These are phyloP conservation scores for Temnothorax ravouxi DNA, from an alignment of 2,888 invertebrate genomes.

Conservation along the genomic window DNA sequence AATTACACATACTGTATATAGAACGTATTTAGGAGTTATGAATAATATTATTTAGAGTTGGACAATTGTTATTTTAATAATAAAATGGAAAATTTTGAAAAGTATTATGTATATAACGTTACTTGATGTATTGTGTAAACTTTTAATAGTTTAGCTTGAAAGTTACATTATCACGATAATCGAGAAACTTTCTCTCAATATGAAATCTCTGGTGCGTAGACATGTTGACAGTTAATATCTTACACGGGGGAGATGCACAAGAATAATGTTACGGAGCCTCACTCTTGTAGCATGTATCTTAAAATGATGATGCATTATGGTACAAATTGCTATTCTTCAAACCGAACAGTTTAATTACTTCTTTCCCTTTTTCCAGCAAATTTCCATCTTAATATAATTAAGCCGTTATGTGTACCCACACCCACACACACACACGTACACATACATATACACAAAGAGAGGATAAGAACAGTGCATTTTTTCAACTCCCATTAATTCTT, in stretches of 20 bases:
- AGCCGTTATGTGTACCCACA: neutral
- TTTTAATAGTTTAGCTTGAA: neutral
- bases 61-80: neutral
- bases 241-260: neutral
- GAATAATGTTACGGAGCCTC: neutral
- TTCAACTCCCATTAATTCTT: constrained; percentile 20
- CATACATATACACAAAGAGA: too few relatives aligned
- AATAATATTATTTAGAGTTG: neutral
- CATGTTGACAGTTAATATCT: neutral
- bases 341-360: constrained; percentile 39
- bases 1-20: neutral
- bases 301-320: neutral
- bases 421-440: too few relatives aligned
- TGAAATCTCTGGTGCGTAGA: neutral
- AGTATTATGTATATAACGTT: neutral
- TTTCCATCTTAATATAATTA: constrained; percentile 24
- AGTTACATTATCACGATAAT: neutral
- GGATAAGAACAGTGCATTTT: constrained; percentile 4
- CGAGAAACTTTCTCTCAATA: constrained; percentile 15
- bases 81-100: neutral
- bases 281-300: neutral
- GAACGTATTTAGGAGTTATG: neutral
- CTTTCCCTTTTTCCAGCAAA: neutral
- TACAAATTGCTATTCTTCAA: constrained; percentile 27
- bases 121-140: neutral